Base-by-base conservation (phyloP, 1,140 invertebrate species). In the Heliconius hermathena region DNA sequence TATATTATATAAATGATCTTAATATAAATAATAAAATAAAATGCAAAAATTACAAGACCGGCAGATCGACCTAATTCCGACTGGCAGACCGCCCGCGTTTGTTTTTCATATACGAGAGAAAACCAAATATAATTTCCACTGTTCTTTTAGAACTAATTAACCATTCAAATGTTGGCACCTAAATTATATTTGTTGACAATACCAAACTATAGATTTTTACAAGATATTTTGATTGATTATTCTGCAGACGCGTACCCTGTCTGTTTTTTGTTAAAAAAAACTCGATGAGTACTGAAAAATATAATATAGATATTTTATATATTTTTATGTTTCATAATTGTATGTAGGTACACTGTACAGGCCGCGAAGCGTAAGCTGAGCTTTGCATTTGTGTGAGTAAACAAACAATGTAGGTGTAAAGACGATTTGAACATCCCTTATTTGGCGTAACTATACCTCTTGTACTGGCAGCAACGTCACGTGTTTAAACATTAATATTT, bases 41-140 rank as follows among this genome's bases (percentile, higher is more conserved):
- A 74, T 79, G 78, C 78, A 74, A 29, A 77, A 77, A 54, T 52
- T 52, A 54, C 60, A 38, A 74, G 49, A 75, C 41, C 38, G 29
- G 71, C 22, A 36, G 26, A 73, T 71, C 82, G 84, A 87, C 86
- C 86, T 71, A 83, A 77, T 84, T 87, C 77, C 49, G 41, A 83
- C 83, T 87, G 86, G 83, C 86, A 86, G 71, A 52, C 26, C 82
- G 86, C 86, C 86, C 86, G 80, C 72, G 72, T 84, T 84, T 87
- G 79, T 86, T 83, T 83, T 83, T 82, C 78, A 76, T 82, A 78
- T 52, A 84, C 84, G 81, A 78, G 77, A 79, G 77, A 77, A 84
- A 84, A 79, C 33, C 77, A 78, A 82, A 79, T 49, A 77, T 81
- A 79, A 85, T 81, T 79, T 79, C 79, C 75, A 70, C 46, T 78